Evolutionary conservation across 2,797 vertebrate species (phyloP).

Genomic region (Mus minutoides): DNA sequence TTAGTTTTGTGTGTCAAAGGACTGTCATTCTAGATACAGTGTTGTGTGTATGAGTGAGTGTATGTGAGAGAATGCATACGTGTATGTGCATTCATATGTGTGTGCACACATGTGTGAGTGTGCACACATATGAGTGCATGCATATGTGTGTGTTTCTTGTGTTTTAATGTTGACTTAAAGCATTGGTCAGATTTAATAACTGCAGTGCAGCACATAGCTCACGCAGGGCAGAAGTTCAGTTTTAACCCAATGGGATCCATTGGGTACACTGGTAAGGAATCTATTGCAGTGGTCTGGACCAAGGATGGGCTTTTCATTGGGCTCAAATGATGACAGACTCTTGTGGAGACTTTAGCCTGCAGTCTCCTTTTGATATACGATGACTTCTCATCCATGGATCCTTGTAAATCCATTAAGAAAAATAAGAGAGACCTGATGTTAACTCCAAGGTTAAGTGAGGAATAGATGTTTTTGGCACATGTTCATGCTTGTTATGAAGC

Average conservation of each 20-base stretch:
- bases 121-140: no score
- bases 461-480: neutral
- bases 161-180: conserved; percentile 12
- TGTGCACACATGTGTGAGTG: no score
- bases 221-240: neutral
- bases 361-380: neutral
- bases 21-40: neutral
- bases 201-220: neutral
- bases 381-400: neutral
- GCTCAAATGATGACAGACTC: neutral
- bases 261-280: neutral
- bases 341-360: neutral
- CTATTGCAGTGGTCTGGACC: neutral
- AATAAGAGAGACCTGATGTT: neutral
- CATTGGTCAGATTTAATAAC: neutral
- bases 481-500: neutral
- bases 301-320: neutral
- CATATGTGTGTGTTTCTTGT: neutral
- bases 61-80: neutral
- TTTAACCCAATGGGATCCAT: neutral
- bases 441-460: neutral
- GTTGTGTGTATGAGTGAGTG: neutral
- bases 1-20: neutral
- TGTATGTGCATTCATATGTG: no score
- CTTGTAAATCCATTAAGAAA: neutral